phyloP scores from a whole-genome alignment of 2,113 vertebrate genomes.

The Clinocottus analis region DNA sequence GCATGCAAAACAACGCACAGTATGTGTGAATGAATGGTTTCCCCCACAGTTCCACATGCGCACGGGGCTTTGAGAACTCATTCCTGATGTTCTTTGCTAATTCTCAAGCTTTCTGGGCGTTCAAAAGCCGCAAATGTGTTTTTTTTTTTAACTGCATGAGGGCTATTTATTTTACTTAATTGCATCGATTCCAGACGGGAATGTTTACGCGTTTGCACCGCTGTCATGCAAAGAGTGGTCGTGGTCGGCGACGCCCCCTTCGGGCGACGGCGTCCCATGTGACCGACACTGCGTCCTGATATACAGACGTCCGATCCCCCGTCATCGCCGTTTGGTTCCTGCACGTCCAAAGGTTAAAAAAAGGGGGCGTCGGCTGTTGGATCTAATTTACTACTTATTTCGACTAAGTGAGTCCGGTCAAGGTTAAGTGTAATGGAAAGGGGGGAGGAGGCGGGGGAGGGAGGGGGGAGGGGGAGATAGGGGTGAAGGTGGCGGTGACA shows the following conservation, averaged over 20 bases:
- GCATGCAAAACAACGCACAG: slow-evolving; percentile 11
- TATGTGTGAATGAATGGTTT: slow-evolving; percentile 32
- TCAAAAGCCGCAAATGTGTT: too few species aligned
- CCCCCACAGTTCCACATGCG: not conserved
- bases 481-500: slow-evolving; percentile 3
- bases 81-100: slow-evolving; percentile 29
- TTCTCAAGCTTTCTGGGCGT: not conserved
- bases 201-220: slow-evolving; percentile 2
- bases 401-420: slow-evolving; percentile 7
- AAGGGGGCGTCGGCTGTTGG: not conserved
- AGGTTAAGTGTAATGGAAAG: slow-evolving; percentile 15
- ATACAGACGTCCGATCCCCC: not conserved
- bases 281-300: not conserved
- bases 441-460: too few species aligned
- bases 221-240: slow-evolving; percentile 14
- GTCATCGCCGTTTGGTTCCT: not conserved
- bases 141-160: too few species aligned
- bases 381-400: not conserved
- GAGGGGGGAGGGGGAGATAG: not conserved
- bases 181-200: slow-evolving; percentile 42
- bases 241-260: not conserved
- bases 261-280: not conserved
- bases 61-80: slow-evolving; percentile 6
- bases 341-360: not conserved
- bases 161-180: too few species aligned